Conservation (phyloP, 1,140 invertebrate genomes). For the Zophobas atratus region DNA sequence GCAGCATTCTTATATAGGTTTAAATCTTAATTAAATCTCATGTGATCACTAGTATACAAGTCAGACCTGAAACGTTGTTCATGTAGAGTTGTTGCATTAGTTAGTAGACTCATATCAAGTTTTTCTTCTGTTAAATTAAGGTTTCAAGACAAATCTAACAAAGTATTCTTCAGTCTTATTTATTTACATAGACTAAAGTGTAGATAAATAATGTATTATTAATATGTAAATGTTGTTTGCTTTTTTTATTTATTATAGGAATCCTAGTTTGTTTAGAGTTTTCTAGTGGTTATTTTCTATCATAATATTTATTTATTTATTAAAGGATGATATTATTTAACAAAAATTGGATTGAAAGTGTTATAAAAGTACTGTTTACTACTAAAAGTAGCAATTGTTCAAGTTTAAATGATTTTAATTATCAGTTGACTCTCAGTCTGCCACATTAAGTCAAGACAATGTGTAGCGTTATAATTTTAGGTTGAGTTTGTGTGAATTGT, state of each 20-base stretch:
- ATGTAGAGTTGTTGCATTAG: conserved; percentile 23
- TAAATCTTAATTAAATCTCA: conserved; percentile 19
- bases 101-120: conserved; percentile 18
- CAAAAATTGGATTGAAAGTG: conserved; percentile 51
- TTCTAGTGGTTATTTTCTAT: conserved; percentile 47
- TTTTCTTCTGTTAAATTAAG: conserved; percentile 57
- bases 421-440: conserved; percentile 46
- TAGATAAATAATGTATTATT: conserved; percentile 50
- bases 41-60: conserved; percentile 40
- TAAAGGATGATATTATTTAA: conserved; percentile 43
- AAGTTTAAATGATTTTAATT: conserved; percentile 57
- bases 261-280: conserved; percentile 40
- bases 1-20: neutral
- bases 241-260: conserved; percentile 55
- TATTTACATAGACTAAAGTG: conserved; percentile 43
- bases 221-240: conserved; percentile 56
- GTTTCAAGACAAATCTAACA: conserved; percentile 48
- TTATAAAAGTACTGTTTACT: conserved; percentile 46
- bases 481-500: conserved; percentile 65
- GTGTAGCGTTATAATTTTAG: conserved; percentile 52
- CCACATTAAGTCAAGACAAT: conserved; percentile 45
- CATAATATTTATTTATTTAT: conserved; percentile 44
- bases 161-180: conserved; percentile 34
- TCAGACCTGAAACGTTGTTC: conserved; percentile 6
- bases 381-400: conserved; percentile 51